phyloP scores from a whole-genome alignment of 1,140 invertebrate species.

The Sycobia sp. region DNA sequence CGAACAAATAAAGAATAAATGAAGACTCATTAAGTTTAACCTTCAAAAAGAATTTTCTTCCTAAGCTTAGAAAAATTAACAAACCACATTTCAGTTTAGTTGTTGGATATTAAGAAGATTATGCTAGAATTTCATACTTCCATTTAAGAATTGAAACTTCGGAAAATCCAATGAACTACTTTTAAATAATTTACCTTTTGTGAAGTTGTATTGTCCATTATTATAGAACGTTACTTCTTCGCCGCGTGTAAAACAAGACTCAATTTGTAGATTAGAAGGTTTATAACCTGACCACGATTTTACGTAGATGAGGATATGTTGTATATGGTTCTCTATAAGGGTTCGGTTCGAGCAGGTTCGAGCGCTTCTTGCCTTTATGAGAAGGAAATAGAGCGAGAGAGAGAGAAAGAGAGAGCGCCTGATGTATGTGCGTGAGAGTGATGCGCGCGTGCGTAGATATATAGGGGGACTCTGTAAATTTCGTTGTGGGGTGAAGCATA shows the following conservation, averaged over 20 bases:
- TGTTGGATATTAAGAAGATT: conserved; percentile 12
- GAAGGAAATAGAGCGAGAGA: too few species aligned
- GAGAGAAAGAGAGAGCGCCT: too few species aligned
- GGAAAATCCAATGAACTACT: too few species aligned
- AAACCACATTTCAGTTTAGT: background rate
- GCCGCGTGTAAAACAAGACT: conserved; percentile 19
- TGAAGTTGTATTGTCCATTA: conserved; percentile 24
- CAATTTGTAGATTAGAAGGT: background rate
- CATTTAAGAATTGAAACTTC: too few species aligned
- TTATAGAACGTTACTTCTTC: conserved; percentile 9
- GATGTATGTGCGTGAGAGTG: too few species aligned
- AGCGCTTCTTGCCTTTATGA: too few species aligned
- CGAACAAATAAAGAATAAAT: background rate
- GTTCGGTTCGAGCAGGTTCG: too few species aligned
- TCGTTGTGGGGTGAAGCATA: too few species aligned
- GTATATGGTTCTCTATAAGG: too few species aligned
- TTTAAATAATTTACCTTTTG: conserved; percentile 26
- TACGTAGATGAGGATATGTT: background rate
- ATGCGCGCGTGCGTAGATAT: too few species aligned
- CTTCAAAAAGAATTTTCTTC: conserved; percentile 4
- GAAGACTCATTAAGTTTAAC: conserved; percentile 1
- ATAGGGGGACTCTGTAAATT: too few species aligned
- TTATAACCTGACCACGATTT: conserved; percentile 24
- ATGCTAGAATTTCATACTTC: background rate
- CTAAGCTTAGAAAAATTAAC: background rate